Conservation (phyloP, 2,113 vertebrate species). For the Lophura nycthemera region DNA sequence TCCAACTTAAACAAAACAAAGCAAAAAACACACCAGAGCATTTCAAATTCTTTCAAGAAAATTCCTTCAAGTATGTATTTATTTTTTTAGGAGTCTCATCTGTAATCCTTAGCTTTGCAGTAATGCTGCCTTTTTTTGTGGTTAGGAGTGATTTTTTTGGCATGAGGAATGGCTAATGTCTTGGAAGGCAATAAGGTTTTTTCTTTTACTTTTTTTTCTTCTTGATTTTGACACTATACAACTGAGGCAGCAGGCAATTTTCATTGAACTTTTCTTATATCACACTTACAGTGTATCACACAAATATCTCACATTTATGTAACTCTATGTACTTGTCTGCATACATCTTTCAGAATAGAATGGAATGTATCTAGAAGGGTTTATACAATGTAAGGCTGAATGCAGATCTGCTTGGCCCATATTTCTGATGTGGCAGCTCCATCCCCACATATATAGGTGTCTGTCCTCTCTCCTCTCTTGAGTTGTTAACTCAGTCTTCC, state of each 20-base stretch:
- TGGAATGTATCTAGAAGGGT: background rate
- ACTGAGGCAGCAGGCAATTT: background rate
- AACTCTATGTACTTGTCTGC: accelerated
- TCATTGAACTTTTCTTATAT: background rate
- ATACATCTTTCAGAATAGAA: background rate
- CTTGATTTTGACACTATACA: background rate
- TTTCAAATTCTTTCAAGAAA: conserved; percentile 38
- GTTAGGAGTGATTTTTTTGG: background rate
- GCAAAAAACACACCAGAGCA: background rate
- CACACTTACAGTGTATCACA: background rate
- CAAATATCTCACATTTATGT: too few relatives aligned
- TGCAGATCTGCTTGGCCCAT: background rate
- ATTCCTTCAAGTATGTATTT: background rate
- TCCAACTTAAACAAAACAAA: conserved; percentile 26
- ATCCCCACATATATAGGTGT: background rate
- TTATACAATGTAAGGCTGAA: background rate
- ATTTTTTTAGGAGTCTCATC: background rate
- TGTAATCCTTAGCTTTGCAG: background rate
- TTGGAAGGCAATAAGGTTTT: background rate
- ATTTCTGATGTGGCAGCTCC: background rate
- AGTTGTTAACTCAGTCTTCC: background rate
- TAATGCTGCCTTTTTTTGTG: background rate
- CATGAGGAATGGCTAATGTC: background rate
- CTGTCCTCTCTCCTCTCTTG: background rate
- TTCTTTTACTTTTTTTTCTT: background rate